Percentiles rank a stretch among this genome's conserved stretches.
These are phyloP conservation scores for Ochlodes sylvanus DNA, from an alignment of 2,888 invertebrate species.

Conservation along the genomic window DNA sequence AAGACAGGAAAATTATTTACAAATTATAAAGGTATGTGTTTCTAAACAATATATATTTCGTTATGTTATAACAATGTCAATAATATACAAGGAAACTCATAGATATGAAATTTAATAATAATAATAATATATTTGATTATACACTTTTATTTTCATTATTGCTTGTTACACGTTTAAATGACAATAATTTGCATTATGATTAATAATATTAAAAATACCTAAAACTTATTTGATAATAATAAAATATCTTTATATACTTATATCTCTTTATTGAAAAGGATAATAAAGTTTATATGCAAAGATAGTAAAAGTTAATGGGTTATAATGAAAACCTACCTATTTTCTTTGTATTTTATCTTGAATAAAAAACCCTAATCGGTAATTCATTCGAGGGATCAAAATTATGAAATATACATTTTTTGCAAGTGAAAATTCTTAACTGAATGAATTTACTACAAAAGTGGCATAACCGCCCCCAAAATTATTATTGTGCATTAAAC, in stretches of 20 bases:
- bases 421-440: too few species aligned
- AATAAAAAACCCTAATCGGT: too few species aligned
- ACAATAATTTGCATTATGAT: conserved; percentile 22
- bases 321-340: neutral
- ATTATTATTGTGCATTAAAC: neutral
- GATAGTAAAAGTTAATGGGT: neutral
- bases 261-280: neutral
- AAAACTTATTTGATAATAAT: conserved; percentile 23
- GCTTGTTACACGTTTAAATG: conserved; percentile 35
- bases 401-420: too few species aligned
- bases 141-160: conserved; percentile 34
- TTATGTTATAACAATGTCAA: neutral
- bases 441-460: too few species aligned
- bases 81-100: conserved; percentile 28
- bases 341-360: too few species aligned
- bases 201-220: conserved; percentile 34
- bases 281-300: too few species aligned
- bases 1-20: conserved; percentile 18
- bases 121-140: conserved; percentile 24
- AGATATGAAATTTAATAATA: conserved; percentile 23
- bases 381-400: too few species aligned
- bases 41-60: conserved; percentile 4
- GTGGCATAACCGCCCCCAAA: too few species aligned
- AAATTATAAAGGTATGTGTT: conserved; percentile 12
- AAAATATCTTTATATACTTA: conserved; percentile 9